Conservation (phyloP, 2,113 vertebrate genomes). For the Pluvianellus socialis region DNA sequence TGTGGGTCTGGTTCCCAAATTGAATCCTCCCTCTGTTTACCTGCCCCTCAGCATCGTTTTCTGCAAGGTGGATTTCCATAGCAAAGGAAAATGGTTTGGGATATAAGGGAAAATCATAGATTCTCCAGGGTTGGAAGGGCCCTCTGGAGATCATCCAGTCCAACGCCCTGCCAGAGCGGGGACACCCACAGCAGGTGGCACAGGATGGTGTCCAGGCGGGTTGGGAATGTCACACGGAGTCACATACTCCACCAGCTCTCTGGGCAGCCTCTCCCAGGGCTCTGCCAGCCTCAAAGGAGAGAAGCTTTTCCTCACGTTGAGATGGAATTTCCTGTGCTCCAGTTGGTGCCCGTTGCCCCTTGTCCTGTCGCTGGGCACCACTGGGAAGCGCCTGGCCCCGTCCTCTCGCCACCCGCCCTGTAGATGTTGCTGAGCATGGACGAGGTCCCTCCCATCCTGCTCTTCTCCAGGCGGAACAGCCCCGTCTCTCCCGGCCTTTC, state of each 20-base stretch:
- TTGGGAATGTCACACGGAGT: neutral
- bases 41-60: neutral
- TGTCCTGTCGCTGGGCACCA: neutral
- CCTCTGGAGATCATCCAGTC: neutral
- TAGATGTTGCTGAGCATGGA: neutral
- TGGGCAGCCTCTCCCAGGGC: neutral
- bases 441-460: neutral
- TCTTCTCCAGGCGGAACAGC: neutral
- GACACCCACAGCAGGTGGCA: neutral
- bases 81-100: accelerated
- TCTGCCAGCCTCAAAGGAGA: neutral
- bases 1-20: neutral
- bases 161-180: neutral
- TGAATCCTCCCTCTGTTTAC: neutral
- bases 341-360: neutral
- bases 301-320: neutral
- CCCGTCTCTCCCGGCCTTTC: neutral
- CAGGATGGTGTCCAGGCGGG: accelerated
- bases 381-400: neutral
- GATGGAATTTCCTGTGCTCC: neutral
- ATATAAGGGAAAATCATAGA: neutral
- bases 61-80: neutral
- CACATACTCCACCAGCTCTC: neutral
- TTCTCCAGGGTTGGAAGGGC: neutral
- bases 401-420: neutral